Conservation (phyloP, 2,113 vertebrate genomes). For the Oreochromis aureus region DNA sequence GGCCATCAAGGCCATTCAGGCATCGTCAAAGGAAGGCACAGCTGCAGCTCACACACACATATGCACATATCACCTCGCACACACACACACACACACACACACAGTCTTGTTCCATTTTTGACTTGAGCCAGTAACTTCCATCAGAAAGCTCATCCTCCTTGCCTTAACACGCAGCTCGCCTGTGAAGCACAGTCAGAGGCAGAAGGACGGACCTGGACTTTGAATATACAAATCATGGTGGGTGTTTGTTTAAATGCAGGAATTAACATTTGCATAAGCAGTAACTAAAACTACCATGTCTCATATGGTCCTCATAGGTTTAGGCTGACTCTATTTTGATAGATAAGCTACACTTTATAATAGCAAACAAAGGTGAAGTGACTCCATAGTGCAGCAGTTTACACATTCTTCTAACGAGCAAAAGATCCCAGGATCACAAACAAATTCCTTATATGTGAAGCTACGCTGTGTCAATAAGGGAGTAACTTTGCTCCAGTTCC, state of each 20-base stretch:
- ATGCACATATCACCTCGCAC: neutral
- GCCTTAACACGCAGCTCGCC: neutral
- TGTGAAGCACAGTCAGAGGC: neutral
- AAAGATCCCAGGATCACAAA: neutral
- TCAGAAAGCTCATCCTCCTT: neutral
- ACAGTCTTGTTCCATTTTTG: neutral
- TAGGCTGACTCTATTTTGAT: neutral
- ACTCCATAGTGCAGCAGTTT: neutral
- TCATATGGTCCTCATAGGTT: rapidly evolving
- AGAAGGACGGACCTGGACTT: neutral
- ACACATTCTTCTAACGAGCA: neutral
- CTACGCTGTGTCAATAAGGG: rapidly evolving
- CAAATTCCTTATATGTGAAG: neutral
- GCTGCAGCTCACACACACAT: constrained; percentile 30
- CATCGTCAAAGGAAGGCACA: constrained; percentile 45
- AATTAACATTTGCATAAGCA: neutral
- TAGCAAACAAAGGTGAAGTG: neutral
- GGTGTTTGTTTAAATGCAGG: neutral
- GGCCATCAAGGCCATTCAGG: constrained; percentile 40
- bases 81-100: neutral
- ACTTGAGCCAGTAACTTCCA: constrained; percentile 4
- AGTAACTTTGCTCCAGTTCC: neutral
- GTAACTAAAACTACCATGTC: neutral
- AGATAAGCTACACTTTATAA: neutral
- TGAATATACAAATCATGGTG: neutral